Base-by-base conservation (phyloP, 92 coral and sea anemone genomes). In the Desmophyllum pertusum region DNA sequence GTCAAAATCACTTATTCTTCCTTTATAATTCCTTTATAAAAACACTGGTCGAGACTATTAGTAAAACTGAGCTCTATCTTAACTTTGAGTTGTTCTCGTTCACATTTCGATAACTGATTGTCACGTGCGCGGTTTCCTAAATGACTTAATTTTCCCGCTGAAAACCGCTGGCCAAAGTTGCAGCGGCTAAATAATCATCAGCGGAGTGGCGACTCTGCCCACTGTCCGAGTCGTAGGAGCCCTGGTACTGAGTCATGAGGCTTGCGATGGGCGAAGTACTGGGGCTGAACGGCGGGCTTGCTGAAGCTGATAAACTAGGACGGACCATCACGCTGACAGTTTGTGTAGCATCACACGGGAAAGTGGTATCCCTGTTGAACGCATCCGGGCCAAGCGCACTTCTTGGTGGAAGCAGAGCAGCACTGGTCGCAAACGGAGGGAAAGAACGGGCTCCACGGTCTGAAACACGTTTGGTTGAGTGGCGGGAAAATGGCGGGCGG, bases 111-210 rank as follows among this genome's bases (percentile, higher is more conserved):
- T n/a, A n/a, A n/a, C n/a, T n/a, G n/a, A n/a, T n/a, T n/a, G n/a
- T n/a, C n/a, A n/a, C n/a, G n/a, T n/a, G n/a, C n/a, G n/a, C n/a
- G n/a, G n/a, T n/a, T n/a, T n/a, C n/a, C n/a, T n/a, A n/a, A n/a
- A n/a, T n/a, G n/a, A n/a, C n/a, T n/a, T 83, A 92, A 65, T 84
- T 77, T 78, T 92, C 91, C 23, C 93, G 75, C 23, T 48, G 85
- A 73, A 89, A 92, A 10, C 84, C 91, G 42, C 88, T 84, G 23
- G 86, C 83, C 45, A 89, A 76, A 17, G 90, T 88, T 23, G 77
- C 81, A 30, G 95, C 95, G 9, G 95, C 93, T 19, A 78, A 62
- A 23, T 89, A 90, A 50, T 89, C 95, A 41, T 89, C 95, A 13
- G 63, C 42, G 45, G 89, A 83, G 63, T 84, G 89, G 25, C 84